Evolutionary conservation across 2,113 vertebrate species (phyloP).

Genomic region (Chaetodon trifascialis): DNA sequence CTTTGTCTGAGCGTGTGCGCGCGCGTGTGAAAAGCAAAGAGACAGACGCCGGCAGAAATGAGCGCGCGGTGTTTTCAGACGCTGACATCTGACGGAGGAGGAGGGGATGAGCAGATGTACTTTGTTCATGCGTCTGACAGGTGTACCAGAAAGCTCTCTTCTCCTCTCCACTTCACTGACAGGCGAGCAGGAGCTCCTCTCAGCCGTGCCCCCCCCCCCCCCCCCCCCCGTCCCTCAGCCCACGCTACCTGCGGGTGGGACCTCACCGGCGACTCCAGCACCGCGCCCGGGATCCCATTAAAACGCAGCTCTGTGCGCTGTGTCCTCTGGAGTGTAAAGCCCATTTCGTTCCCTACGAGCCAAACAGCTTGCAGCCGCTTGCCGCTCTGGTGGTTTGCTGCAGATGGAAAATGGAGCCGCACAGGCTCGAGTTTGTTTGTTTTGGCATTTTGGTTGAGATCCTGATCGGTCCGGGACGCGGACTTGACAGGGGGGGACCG

Average conservation of each 20-base stretch:
- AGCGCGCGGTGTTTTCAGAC: slow-evolving; percentile 45
- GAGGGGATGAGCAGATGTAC: slow-evolving; percentile 73
- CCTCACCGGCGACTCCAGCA: slow-evolving; percentile 47
- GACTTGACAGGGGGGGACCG: slow-evolving; percentile 12
- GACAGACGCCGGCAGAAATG: slow-evolving; percentile 37
- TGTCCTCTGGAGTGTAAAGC: slow-evolving; percentile 76
- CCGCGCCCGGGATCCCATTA: slow-evolving; percentile 62
- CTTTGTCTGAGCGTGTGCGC: background rate
- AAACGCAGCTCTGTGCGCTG: slow-evolving; percentile 48
- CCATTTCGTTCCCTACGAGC: slow-evolving; percentile 73
- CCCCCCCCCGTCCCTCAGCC: slow-evolving; percentile 38
- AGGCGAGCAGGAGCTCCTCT: slow-evolving; percentile 27
- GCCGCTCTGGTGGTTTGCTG: slow-evolving; percentile 71
- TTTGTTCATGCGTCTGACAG: slow-evolving; percentile 75
- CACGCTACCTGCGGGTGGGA: slow-evolving; percentile 55
- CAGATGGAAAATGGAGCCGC: slow-evolving; percentile 71
- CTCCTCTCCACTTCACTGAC: slow-evolving; percentile 49
- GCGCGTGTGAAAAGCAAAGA: slow-evolving; percentile 41
- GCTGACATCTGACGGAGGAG: slow-evolving; percentile 54
- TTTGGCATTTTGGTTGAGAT: slow-evolving; percentile 59
- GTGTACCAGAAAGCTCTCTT: slow-evolving; percentile 62
- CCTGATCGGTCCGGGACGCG: slow-evolving; percentile 43
- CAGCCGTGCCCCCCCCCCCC: slow-evolving; percentile 29
- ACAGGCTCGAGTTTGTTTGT: slow-evolving; percentile 62
- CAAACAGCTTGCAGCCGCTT: slow-evolving; percentile 73